These are phyloP conservation scores for Drosophila navojoa DNA, from an alignment of 1,140 invertebrate species.

Conservation along the genomic window DNA sequence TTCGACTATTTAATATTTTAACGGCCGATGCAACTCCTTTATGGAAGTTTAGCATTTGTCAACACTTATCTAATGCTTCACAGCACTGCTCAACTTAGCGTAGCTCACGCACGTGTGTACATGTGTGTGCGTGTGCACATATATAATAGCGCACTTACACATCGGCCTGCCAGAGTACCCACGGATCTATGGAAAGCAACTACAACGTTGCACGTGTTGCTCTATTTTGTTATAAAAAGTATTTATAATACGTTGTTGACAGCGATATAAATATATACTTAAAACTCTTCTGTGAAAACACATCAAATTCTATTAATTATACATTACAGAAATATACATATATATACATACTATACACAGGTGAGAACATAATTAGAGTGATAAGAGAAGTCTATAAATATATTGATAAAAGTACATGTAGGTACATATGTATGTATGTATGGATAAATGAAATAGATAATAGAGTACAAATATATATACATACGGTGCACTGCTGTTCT, in stretches of 20 bases:
- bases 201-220: constrained; percentile 22
- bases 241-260: constrained; percentile 12
- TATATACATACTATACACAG: not conserved
- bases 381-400: not conserved
- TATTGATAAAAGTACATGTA: constrained; percentile 7
- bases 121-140: not conserved
- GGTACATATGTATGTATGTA: not conserved
- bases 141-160: constrained; percentile 4
- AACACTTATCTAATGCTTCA: constrained; percentile 18
- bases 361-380: not conserved
- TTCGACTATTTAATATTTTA: not conserved
- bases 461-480: constrained; percentile 5
- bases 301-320: not conserved
- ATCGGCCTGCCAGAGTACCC: constrained; percentile 11
- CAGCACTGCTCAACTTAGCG: constrained; percentile 9
- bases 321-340: not conserved
- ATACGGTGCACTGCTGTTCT: not conserved
- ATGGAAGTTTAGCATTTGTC: constrained; percentile 15
- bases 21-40: not conserved
- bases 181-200: constrained; percentile 20
- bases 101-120: constrained; percentile 3
- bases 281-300: not conserved
- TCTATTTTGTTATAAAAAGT: not conserved
- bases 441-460: too few relatives aligned
- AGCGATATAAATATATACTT: not conserved